Conservation (phyloP, 1,140 invertebrate species). For the Ladona fulva region DNA sequence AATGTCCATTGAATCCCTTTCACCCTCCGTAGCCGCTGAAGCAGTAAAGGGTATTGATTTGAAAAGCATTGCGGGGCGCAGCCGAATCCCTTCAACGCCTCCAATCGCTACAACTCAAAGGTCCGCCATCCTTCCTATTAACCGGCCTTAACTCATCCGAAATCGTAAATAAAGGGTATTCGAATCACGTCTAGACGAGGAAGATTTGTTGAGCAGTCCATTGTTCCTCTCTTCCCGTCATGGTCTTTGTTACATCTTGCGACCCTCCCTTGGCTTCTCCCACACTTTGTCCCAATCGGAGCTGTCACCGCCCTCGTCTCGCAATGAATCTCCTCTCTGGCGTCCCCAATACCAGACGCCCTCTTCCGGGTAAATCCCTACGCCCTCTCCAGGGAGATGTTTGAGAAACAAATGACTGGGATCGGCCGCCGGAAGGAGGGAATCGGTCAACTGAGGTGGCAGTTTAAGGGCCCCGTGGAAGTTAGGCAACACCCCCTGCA, state of each 20-base stretch:
- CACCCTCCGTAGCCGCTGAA: too few relatives aligned
- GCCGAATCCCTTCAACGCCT: too few relatives aligned
- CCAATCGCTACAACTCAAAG: too few relatives aligned
- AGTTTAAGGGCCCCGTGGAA: background rate
- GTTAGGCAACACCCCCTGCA: background rate
- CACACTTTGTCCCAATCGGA: background rate
- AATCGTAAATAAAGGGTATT: background rate
- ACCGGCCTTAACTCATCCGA: too few relatives aligned
- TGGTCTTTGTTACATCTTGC: background rate
- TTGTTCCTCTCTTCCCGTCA: background rate
- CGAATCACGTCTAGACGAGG: background rate
- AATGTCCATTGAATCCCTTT: too few relatives aligned
- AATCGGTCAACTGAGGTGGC: conserved; percentile 6
- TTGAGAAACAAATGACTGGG: background rate
- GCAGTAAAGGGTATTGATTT: too few relatives aligned
- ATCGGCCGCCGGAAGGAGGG: background rate
- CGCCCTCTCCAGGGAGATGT: conserved; percentile 1
- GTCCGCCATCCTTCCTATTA: too few relatives aligned
- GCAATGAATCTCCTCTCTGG: too few relatives aligned
- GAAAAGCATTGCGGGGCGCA: too few relatives aligned
- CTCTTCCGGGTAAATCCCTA: background rate
- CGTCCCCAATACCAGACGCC: background rate
- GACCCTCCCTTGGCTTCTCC: background rate
- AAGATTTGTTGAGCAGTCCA: background rate
- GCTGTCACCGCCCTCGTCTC: background rate